Conservation (phyloP, 2,888 invertebrate genomes). For the Bursaphelenchus okinawaensis region DNA sequence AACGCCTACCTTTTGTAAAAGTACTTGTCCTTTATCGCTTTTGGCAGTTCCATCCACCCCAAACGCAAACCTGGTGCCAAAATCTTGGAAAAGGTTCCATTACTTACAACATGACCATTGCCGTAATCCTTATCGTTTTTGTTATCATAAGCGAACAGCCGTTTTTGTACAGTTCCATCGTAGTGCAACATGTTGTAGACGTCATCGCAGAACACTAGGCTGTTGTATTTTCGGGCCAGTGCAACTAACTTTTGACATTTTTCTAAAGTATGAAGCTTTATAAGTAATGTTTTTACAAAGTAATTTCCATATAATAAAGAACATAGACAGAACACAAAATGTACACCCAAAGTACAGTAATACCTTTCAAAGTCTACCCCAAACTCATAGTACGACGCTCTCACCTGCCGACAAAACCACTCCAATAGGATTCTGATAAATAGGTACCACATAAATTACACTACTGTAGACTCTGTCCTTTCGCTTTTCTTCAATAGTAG, state of each 20-base stretch:
- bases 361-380: no score
- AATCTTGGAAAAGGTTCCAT: conserved; percentile 68
- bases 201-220: conserved; percentile 65
- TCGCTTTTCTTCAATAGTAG: conserved; percentile 9
- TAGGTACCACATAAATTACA: conserved; percentile 65
- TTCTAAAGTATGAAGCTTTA: neutral
- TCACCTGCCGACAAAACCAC: conserved; percentile 16
- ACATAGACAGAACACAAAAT: no score
- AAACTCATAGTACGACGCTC: no score
- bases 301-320: no score
- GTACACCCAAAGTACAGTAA: no score
- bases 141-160: conserved; percentile 64
- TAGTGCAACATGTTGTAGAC: conserved; percentile 65
- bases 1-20: conserved; percentile 18
- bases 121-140: conserved; percentile 51
- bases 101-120: conserved; percentile 65
- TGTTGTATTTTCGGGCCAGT: conserved; percentile 46
- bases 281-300: conserved; percentile 7
- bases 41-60: conserved; percentile 67
- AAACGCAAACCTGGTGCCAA: conserved; percentile 66
- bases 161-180: conserved; percentile 59
- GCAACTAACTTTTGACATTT: conserved; percentile 16
- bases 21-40: conserved; percentile 37
- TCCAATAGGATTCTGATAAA: conserved; percentile 67
- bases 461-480: conserved; percentile 61